These are phyloP conservation scores for Ibidorhyncha struthersii DNA, from an alignment of 2,113 vertebrate species.

Conservation along the genomic window DNA sequence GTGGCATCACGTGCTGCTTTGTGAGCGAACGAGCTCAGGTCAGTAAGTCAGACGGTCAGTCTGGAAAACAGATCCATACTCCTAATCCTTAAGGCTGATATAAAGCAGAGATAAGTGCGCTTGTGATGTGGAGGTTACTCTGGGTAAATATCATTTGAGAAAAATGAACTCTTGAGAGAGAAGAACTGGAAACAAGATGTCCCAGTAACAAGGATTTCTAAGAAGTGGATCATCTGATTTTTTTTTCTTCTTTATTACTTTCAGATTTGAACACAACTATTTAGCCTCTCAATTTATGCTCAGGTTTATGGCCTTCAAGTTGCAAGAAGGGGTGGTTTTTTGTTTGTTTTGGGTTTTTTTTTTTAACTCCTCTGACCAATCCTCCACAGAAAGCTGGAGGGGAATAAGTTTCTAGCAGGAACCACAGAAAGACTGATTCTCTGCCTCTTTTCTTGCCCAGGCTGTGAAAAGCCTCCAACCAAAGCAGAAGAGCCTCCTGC, in stretches of 20 bases:
- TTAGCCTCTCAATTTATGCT: not conserved
- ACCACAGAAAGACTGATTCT: not conserved
- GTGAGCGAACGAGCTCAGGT: constrained; percentile 61
- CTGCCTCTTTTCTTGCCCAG: not conserved
- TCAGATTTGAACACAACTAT: not conserved
- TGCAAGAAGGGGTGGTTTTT: not conserved
- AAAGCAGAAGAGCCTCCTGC: not conserved
- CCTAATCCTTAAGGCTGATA: constrained; percentile 74
- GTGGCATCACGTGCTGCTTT: constrained; percentile 68
- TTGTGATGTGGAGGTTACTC: constrained; percentile 51
- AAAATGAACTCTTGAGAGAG: constrained; percentile 6
- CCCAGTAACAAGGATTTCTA: not conserved
- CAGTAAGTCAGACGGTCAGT: constrained; percentile 78
- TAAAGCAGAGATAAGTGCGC: constrained; percentile 71
- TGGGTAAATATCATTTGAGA: constrained; percentile 41
- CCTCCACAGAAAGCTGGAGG: not conserved
- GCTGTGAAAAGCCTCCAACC: not conserved
- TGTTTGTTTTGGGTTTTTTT: not conserved
- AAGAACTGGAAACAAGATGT: constrained; percentile 15
- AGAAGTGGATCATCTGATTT: not conserved
- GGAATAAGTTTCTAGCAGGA: not conserved
- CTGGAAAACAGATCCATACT: constrained; percentile 81
- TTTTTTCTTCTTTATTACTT: not conserved
- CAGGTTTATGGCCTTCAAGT: not conserved
- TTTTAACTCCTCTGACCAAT: not conserved